phyloP scores from a whole-genome alignment of 2,888 invertebrate species.

The Adelphocoris suturalis region DNA sequence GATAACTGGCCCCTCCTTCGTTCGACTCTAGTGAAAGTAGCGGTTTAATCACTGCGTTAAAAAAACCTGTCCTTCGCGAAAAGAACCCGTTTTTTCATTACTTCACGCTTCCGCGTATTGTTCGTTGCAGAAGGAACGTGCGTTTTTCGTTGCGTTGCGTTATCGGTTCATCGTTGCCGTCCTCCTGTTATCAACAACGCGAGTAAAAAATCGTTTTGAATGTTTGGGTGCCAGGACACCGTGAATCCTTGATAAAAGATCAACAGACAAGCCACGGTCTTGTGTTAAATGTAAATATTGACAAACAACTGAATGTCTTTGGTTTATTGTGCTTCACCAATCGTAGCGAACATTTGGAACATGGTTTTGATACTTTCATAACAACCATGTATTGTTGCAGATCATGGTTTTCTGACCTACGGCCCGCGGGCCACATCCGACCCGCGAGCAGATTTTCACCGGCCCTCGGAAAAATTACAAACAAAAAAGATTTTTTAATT shows the following conservation, averaged over 20 bases:
- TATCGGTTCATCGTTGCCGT: neutral
- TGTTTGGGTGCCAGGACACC: neutral
- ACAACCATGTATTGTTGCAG: too few species aligned
- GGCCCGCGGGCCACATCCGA: too few species aligned
- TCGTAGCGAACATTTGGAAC: too few species aligned
- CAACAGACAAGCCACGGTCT: too few species aligned
- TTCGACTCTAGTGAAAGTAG: neutral
- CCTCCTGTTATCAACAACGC: neutral
- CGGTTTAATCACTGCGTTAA: constrained; percentile 10
- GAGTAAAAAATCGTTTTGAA: neutral
- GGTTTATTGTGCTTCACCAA: too few species aligned
- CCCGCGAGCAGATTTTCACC: too few species aligned
- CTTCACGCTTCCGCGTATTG: constrained; percentile 5
- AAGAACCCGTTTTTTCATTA: neutral
- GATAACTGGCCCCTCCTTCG: neutral
- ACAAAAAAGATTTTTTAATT: too few species aligned
- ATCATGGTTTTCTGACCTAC: too few species aligned
- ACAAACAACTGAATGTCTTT: too few species aligned
- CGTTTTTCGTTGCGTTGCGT: neutral
- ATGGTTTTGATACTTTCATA: too few species aligned
- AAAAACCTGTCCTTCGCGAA: constrained; percentile 33
- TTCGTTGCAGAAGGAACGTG: neutral
- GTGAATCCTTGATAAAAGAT: neutral
- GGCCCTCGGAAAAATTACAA: too few species aligned
- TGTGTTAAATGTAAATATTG: too few species aligned